Percentiles rank a stretch among this genome's conserved stretches.
Conservation (phyloP, 2,797 vertebrate species). For the Pipistrellus pygmaeus region DNA sequence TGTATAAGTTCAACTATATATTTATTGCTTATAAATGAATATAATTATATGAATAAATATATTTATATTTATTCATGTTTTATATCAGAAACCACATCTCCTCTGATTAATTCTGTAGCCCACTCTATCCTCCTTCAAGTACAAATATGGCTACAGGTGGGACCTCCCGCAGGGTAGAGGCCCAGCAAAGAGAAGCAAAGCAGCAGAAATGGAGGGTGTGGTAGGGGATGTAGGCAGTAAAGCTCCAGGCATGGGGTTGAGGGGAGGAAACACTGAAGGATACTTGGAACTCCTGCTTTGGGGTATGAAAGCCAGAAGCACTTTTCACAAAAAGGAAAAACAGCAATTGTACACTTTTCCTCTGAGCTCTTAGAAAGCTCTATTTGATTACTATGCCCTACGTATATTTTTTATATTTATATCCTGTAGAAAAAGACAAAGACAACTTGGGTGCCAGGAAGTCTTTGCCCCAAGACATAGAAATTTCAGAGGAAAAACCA, state of each 20-base stretch:
- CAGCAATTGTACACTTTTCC: background rate
- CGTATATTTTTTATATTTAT: background rate
- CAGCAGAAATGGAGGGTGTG: background rate
- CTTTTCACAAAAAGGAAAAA: background rate
- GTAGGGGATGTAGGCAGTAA: background rate
- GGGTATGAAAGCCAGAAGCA: background rate
- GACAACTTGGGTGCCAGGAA: background rate
- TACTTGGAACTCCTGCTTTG: background rate
- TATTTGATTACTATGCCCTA: background rate
- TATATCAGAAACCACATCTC: background rate
- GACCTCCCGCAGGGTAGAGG: background rate
- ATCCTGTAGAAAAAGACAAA: constrained; percentile 38
- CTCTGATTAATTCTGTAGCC: background rate
- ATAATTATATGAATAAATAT: too few relatives aligned
- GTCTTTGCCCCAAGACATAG: background rate
- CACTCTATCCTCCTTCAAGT: background rate
- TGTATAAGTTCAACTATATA: background rate
- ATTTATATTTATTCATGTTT: background rate
- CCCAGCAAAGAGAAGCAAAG: background rate
- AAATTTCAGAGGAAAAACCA: constrained; percentile 24
- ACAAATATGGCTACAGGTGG: background rate
- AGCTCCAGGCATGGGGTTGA: background rate
- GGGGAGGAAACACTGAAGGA: background rate
- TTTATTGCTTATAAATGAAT: background rate
- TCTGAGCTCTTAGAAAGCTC: background rate